Evolutionary conservation across 2,888 invertebrate species (phyloP).

Genomic region (Apodemia hepburni): DNA sequence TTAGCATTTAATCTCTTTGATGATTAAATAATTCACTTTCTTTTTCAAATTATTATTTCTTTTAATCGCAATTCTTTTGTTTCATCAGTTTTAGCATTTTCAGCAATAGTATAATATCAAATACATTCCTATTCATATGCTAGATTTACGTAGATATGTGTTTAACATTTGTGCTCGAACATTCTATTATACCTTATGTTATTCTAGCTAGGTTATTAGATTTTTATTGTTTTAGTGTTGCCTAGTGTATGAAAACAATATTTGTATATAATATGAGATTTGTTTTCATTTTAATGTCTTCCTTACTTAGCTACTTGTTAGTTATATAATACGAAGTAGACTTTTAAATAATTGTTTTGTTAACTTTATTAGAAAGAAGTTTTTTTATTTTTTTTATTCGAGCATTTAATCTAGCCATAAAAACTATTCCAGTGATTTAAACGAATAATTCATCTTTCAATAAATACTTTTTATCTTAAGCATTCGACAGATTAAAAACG

Average conservation of each 20-base stretch:
- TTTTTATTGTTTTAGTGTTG: not conserved
- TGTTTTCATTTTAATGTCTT: slow-evolving; percentile 2
- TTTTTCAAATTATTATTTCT: not conserved
- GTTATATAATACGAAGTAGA: not conserved
- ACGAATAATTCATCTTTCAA: not conserved
- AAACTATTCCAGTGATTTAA: not conserved
- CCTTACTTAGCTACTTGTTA: not conserved
- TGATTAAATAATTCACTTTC: no score
- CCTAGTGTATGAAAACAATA: slow-evolving; percentile 9
- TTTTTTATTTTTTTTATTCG: slow-evolving; percentile 2
- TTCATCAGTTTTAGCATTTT: not conserved
- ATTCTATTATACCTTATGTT: not conserved
- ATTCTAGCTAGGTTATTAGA: not conserved
- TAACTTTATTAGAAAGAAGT: no score
- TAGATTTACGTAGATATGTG: not conserved
- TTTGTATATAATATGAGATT: slow-evolving; percentile 5
- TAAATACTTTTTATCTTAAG: not conserved
- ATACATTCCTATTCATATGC: not conserved
- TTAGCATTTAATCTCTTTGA: no score
- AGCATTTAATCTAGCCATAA: not conserved
- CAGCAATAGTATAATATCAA: not conserved
- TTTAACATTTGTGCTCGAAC: slow-evolving; percentile 5
- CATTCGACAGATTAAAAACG: not conserved
- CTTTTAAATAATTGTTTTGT: not conserved
- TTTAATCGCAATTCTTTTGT: not conserved